Base-by-base conservation (phyloP, 2,888 invertebrate genomes). In the Sinodicranocentrus sp. region DNA sequence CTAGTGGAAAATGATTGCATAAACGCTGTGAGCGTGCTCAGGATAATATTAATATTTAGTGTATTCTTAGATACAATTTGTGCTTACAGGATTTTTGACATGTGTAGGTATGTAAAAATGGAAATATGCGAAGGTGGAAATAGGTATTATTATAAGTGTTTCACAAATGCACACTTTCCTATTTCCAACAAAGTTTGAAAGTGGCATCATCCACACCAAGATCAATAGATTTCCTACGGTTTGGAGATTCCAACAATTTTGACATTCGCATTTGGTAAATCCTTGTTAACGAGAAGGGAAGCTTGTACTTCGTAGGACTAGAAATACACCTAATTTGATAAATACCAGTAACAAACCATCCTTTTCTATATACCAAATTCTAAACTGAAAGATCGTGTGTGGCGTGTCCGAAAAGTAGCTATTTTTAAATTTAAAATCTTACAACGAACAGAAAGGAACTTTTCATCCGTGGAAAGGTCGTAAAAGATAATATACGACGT, bases 401-500 rank as follows among this genome's bases (percentile, higher is more conserved):
- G 48, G 15, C n/a, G 2, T 48, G 48, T 48, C 48, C 48, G 48
- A 48, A 19, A 52, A 26, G 15, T 21, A 6, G 61, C 68, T 57
- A 77, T 77, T 77, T 75, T 77, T 77, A 57, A 59, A 26, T 57
- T 67, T n/a, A 65, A 59, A 43, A 76, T 39, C 21, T 52, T 5
- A 67, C 39, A 33, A 39, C 72, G 39, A 25, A 28, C 21, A 59
- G 52, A 70, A 70, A 21, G 70, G 67, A 77, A 77, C 54, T 25
- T 68, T 70, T 77, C 77, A 70, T 59, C 21, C 68, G 59, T 70
- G 77, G 33, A 21, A 67, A 67, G 28, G 44, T 70, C 68, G 68
- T 68, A 77, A 77, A 77, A 68, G 61, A 63, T 77, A 44, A 77
- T 68, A 68, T 77, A 77, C 77, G 77, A 68, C 13, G 54, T 21